Evolutionary conservation across 2,888 invertebrate genomes (phyloP).

Genomic region (Agrotis puta): DNA sequence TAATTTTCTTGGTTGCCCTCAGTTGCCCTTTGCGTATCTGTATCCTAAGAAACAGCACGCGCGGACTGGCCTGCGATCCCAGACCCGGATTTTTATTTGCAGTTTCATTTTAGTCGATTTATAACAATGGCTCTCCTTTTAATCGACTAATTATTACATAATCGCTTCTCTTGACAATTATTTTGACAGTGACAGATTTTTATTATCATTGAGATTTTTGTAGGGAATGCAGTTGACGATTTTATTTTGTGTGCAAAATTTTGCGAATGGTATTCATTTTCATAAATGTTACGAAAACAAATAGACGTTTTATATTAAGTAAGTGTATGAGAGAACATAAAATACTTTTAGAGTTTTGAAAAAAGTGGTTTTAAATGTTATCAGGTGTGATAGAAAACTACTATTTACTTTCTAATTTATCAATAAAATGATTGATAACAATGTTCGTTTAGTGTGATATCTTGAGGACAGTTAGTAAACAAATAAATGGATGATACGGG

Average conservation of each 20-base stretch:
- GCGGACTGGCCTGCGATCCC: too few relatives aligned
- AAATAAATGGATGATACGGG: constrained; percentile 64
- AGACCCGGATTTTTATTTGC: too few relatives aligned
- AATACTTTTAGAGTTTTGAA: background rate
- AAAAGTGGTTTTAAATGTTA: constrained; percentile 39
- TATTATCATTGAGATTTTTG: constrained; percentile 16
- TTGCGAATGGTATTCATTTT: constrained; percentile 23
- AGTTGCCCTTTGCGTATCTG: too few relatives aligned
- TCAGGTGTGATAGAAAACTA: constrained; percentile 37
- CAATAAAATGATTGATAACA: constrained; percentile 71
- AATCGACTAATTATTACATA: constrained; percentile 30
- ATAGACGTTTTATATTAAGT: background rate
- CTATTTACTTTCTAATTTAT: constrained; percentile 78
- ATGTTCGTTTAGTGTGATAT: constrained; percentile 65
- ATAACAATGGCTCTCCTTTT: too few relatives aligned
- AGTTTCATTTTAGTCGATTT: too few relatives aligned
- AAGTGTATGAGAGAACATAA: background rate
- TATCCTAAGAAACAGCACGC: too few relatives aligned
- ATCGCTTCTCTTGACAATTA: constrained; percentile 9
- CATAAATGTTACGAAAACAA: constrained; percentile 2
- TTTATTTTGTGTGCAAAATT: constrained; percentile 32
- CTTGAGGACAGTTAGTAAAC: constrained; percentile 67
- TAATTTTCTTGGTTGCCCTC: too few relatives aligned
- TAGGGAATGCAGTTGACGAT: constrained; percentile 20
- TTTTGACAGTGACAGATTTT: constrained; percentile 39